Evolutionary conservation across 2,113 vertebrate genomes (phyloP).

Genomic region (Myiozetetes cayanensis): DNA sequence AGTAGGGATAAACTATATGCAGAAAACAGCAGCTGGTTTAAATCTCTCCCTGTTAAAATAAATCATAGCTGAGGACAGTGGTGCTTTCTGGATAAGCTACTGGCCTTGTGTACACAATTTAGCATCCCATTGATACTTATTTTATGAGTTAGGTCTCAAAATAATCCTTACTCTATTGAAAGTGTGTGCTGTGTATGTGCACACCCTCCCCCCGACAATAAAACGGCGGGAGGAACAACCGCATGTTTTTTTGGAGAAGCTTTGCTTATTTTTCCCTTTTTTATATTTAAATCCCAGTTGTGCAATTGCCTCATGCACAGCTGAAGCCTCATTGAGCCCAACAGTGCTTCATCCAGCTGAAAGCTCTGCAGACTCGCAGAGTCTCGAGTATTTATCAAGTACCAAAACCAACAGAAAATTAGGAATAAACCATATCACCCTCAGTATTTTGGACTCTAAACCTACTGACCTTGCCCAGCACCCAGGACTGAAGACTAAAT

Average conservation of each 20-base stretch:
- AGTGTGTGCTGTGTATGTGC: neutral
- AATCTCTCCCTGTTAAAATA: neutral
- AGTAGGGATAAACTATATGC: neutral
- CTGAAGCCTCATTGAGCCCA: neutral
- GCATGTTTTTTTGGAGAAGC: neutral
- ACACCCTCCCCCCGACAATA: neutral
- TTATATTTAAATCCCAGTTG: neutral
- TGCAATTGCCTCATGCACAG: neutral
- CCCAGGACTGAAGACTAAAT: neutral
- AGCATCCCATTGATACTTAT: neutral
- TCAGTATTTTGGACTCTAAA: neutral
- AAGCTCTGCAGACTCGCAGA: neutral
- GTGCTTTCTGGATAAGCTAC: neutral
- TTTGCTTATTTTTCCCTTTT: conserved; percentile 14
- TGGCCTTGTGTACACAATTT: neutral
- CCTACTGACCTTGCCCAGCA: neutral
- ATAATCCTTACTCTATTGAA: neutral
- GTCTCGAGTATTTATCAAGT: neutral
- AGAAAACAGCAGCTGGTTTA: neutral
- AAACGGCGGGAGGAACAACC: neutral
- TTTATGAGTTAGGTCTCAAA: neutral
- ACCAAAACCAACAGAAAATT: neutral
- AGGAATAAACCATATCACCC: neutral
- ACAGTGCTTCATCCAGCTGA: neutral
- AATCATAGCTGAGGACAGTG: neutral